Conservation (phyloP, 2,888 invertebrate species). For the Thumatha senex region DNA sequence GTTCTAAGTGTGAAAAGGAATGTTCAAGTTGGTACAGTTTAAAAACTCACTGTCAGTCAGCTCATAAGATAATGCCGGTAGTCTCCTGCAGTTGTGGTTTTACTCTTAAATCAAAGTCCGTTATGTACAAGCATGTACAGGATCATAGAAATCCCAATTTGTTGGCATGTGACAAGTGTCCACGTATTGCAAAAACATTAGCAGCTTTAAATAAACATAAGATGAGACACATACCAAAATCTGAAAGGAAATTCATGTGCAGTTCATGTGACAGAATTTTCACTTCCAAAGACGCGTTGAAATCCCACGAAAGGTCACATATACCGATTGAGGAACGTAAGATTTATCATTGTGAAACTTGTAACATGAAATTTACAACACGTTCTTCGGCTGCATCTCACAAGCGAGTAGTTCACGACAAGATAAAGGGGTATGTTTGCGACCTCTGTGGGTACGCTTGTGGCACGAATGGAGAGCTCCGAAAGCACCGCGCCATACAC, state of each 20-base stretch:
- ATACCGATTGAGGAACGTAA: constrained; percentile 80
- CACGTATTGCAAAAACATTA: constrained; percentile 74
- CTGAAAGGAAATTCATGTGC: constrained; percentile 74
- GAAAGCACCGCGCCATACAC: constrained; percentile 83
- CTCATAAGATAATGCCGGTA: constrained; percentile 63
- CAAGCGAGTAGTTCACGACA: constrained; percentile 81
- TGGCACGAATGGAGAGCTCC: constrained; percentile 81
- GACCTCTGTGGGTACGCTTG: constrained; percentile 83
- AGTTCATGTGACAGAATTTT: constrained; percentile 76
- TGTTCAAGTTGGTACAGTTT: constrained; percentile 78
- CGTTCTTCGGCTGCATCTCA: constrained; percentile 79
- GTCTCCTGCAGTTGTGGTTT: constrained; percentile 77
- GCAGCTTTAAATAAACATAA: constrained; percentile 77
- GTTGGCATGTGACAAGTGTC: constrained; percentile 78
- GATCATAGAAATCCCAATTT: constrained; percentile 78
- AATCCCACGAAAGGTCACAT: constrained; percentile 79
- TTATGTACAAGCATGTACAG: constrained; percentile 79
- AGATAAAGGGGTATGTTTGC: constrained; percentile 82
- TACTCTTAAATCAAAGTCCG: constrained; percentile 75
- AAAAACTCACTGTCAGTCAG: constrained; percentile 61
- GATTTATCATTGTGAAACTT: constrained; percentile 76
- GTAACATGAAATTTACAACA: constrained; percentile 79
- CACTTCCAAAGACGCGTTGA: constrained; percentile 72
- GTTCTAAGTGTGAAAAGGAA: constrained; percentile 64
- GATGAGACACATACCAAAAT: constrained; percentile 79